Conservation (phyloP, 2,113 vertebrate genomes). For the Zapornia atra region DNA sequence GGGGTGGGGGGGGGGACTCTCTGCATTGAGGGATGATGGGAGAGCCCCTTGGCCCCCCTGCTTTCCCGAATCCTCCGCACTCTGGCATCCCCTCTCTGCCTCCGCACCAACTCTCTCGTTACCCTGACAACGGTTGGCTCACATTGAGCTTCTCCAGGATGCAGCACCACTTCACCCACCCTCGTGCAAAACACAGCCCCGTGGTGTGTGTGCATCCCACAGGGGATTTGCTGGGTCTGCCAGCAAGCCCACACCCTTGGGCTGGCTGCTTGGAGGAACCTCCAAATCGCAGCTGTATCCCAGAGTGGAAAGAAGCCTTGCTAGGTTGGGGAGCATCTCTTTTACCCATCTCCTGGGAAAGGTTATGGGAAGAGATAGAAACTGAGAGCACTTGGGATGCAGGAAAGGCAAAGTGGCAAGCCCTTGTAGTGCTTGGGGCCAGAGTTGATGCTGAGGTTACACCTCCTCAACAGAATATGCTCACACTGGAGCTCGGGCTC, state of each 20-base stretch:
- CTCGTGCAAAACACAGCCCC: neutral
- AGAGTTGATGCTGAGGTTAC: neutral
- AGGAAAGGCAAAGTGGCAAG: neutral
- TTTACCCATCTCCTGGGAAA: neutral
- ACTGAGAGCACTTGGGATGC: neutral
- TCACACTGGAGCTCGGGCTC: neutral
- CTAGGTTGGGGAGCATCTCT: neutral
- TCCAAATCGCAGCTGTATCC: neutral
- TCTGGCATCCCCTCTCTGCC: slow-evolving; percentile 30
- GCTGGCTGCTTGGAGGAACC: neutral
- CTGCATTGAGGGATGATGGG: neutral
- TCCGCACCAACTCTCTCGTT: neutral
- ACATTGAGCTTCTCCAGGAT: accelerated
- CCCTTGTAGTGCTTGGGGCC: accelerated
- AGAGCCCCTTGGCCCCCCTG: neutral
- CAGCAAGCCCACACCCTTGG: neutral
- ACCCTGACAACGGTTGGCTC: slow-evolving; percentile 48
- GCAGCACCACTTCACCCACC: neutral
- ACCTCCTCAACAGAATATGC: neutral
- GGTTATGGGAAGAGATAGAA: neutral
- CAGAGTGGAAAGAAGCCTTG: accelerated
- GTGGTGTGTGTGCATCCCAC: neutral
- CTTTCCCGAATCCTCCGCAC: neutral
- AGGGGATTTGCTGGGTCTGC: accelerated
- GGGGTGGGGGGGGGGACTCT: neutral